Base-by-base conservation (phyloP, 2,888 invertebrate genomes). In the Diadegma fenestrale region DNA sequence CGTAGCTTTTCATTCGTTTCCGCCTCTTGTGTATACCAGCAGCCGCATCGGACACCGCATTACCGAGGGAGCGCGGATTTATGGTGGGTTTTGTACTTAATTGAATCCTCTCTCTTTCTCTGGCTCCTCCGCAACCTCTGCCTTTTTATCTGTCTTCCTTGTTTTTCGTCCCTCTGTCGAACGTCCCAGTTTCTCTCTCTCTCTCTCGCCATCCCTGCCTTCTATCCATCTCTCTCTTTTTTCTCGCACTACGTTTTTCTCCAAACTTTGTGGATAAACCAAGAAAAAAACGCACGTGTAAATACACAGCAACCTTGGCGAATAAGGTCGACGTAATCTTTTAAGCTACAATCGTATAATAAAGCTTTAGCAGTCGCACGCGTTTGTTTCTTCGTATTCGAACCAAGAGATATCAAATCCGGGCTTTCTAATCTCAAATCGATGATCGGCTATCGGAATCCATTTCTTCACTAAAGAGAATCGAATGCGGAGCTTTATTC, bases 31-130 rank as follows among this genome's bases (percentile, higher is more conserved):
- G 73, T 86, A 80, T 58, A 80, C 77, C 45, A 78, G 48, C 69
- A 82, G 71, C 76, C 80, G 61, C 85, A 80, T 77, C 80, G 61
- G 84, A 61, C 54, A 81, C 86, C 86, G 89, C 90, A 87, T 91
- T 88, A 90, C 90, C 87, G 90, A 91, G 89, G 87, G 89, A 88
- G 90, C 85, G 87, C 85, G 90, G 90, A 91, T 91, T 91, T 91
- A 91, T 91, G 89, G 90, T 88, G 87, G 87, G 87, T 88, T 87
- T 75, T 87, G 87, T 90, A 89, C 90, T 91, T 91, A 90, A 91
- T 91, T 91, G 90, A 91, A 91, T 91, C 26, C 68, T 76, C 75
- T 72, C 58, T 37, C 45, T 17, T 48, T 73, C 45, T 33, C 43
- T 19, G 45, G 22, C 45, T 17, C 45, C 12, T 37, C 5, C n/a